Base-by-base conservation (phyloP, 2,113 vertebrate genomes). In the Syngnathus floridae region DNA sequence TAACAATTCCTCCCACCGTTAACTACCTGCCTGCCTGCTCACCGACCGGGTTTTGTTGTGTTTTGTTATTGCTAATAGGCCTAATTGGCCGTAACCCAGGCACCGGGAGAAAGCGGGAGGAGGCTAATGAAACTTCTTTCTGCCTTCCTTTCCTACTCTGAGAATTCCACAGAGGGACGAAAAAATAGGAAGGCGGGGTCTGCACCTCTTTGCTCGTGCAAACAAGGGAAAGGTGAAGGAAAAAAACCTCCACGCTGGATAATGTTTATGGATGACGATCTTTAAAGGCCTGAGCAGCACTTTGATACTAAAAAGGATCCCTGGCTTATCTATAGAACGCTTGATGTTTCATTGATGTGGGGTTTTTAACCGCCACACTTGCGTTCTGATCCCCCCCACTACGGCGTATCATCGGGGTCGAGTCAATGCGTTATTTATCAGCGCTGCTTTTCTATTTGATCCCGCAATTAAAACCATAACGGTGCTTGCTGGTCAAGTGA, bases 11-110 rank as follows among this genome's bases (percentile, higher is more conserved):
- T 88, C 87, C 86, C 81, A 82, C 84, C 72, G 60, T 74, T 90
- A 90, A 90, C 83, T 87, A 84, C 84, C 86, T 88, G 84, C 84
- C 82, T 82, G 75, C 75, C 66, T 65, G 77, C 77, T 78, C 77
- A 77, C 81, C 72, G 43, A 69, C 80, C 26, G 69, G 64, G 72
- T 85, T 85, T 83, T 85, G 83, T 78, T 78, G 86, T 82, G 87
- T 90, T 92, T 88, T 91, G 91, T 91, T 91, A 80, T 84, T 86
- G 80, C 86, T 90, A 91, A 91, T 88, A 75, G 82, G 83, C 77
- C 79, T 91, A 92, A 92, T 92, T 91, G 87, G 88, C 82, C 62
- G 61, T 76, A 88, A 78, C 84, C 80, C 83, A 88, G 78, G 65
- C 69, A 78, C 61, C 69, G 59, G 36, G 77, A 68, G 71, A 78